Evolutionary conservation across 2,888 invertebrate genomes (phyloP).

Genomic region (Stenodema calcarata): DNA sequence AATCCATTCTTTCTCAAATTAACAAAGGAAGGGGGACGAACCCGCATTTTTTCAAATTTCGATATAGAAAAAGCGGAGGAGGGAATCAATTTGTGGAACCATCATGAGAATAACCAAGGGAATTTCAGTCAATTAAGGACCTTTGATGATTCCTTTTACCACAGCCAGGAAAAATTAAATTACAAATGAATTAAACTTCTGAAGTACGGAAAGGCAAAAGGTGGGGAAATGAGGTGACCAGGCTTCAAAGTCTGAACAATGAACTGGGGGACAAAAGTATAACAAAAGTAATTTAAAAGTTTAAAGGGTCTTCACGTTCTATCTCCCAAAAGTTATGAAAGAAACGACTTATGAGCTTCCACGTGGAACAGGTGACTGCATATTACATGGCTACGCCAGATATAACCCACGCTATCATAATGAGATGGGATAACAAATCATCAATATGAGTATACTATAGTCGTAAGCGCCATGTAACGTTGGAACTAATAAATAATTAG

Average conservation of each 20-base stretch:
- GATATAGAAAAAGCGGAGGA: too few relatives aligned
- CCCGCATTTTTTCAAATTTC: too few relatives aligned
- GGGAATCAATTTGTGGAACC: too few relatives aligned
- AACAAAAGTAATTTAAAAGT: neutral
- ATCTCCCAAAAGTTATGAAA: neutral
- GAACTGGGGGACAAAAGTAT: neutral
- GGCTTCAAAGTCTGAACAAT: slow-evolving; percentile 1
- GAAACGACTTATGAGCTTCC: neutral
- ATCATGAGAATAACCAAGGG: neutral
- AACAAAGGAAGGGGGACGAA: too few relatives aligned
- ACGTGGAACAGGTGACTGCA: neutral
- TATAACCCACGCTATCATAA: too few relatives aligned
- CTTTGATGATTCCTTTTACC: neutral
- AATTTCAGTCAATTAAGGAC: neutral
- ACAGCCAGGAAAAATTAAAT: neutral
- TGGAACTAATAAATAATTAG: too few relatives aligned
- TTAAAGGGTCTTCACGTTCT: neutral
- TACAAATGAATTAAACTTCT: neutral
- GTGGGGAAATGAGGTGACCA: neutral
- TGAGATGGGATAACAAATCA: too few relatives aligned
- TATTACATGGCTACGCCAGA: too few relatives aligned
- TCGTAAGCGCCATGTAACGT: too few relatives aligned
- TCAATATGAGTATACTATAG: too few relatives aligned
- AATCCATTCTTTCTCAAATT: too few relatives aligned
- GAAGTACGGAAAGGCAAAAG: neutral